Evolutionary conservation across 2,888 invertebrate genomes (phyloP).

Genomic region (Nomada lathburiana): DNA sequence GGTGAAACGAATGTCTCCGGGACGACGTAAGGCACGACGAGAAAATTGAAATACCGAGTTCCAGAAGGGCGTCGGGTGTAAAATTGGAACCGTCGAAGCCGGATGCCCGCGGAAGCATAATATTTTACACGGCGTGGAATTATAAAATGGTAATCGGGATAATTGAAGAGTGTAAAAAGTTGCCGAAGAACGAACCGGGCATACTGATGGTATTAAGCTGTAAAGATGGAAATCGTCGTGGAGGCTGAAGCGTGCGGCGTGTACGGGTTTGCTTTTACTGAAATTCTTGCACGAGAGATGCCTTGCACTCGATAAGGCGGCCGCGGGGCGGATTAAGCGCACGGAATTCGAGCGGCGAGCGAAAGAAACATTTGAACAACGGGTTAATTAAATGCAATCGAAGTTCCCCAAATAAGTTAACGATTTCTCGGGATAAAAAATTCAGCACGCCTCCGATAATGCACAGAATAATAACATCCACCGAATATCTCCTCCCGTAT

Average conservation of each 20-base stretch:
- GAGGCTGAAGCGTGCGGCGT: conserved; percentile 13
- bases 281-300: conserved; percentile 30
- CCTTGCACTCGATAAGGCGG: conserved; percentile 4
- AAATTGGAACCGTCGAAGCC: too few species aligned
- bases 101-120: background rate
- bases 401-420: too few species aligned
- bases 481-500: too few species aligned
- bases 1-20: too few species aligned
- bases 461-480: too few species aligned
- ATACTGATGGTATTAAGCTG: conserved; percentile 3
- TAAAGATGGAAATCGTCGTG: conserved; percentile 22
- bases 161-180: background rate
- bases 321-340: background rate
- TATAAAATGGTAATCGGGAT: background rate
- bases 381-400: background rate
- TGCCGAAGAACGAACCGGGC: background rate
- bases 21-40: too few species aligned
- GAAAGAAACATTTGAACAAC: background rate
- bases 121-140: background rate
- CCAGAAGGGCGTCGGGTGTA: too few species aligned
- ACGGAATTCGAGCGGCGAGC: too few species aligned
- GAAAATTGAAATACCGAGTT: too few species aligned
- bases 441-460: too few species aligned
- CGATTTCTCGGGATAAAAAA: too few species aligned
- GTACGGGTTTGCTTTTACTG: background rate